These are phyloP conservation scores for Sebastolobus alascanus DNA, from an alignment of 2,797 vertebrate genomes.

Conservation along the genomic window DNA sequence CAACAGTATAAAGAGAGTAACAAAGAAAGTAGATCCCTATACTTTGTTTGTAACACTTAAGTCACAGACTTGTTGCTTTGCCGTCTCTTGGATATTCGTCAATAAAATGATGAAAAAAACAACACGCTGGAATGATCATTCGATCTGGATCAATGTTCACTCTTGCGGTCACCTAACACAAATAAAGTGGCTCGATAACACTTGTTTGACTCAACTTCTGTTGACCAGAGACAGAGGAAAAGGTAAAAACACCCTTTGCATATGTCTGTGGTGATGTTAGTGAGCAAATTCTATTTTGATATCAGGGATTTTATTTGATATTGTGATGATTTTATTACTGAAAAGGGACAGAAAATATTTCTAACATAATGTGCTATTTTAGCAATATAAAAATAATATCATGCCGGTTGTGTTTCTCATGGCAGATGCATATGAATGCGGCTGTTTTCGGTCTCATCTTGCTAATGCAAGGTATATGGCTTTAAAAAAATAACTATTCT, in stretches of 20 bases:
- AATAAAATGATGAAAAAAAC: constrained; percentile 14
- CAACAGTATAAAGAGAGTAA: neutral
- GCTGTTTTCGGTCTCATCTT: constrained; percentile 63
- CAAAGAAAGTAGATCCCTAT: neutral
- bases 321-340: neutral
- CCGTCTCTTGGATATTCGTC: constrained; percentile 5
- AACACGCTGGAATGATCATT: constrained; percentile 24
- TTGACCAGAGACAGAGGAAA: constrained; percentile 56
- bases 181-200: constrained; percentile 66
- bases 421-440: constrained; percentile 63
- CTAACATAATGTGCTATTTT: neutral
- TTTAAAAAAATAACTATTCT: neutral
- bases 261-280: neutral
- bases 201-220: constrained; percentile 56
- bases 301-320: neutral
- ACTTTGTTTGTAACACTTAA: neutral
- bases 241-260: constrained; percentile 57
- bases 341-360: neutral
- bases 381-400: neutral
- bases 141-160: constrained; percentile 57
- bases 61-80: neutral
- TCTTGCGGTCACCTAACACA: constrained; percentile 54
- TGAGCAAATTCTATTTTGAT: neutral
- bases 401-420: neutral
- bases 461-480: constrained; percentile 72